A percentile compares a stretch with the other conserved stretches of the same genome.
These are phyloP conservation scores for Crypturellus undulatus DNA, from an alignment of 2,113 vertebrate species.

Conservation along the genomic window DNA sequence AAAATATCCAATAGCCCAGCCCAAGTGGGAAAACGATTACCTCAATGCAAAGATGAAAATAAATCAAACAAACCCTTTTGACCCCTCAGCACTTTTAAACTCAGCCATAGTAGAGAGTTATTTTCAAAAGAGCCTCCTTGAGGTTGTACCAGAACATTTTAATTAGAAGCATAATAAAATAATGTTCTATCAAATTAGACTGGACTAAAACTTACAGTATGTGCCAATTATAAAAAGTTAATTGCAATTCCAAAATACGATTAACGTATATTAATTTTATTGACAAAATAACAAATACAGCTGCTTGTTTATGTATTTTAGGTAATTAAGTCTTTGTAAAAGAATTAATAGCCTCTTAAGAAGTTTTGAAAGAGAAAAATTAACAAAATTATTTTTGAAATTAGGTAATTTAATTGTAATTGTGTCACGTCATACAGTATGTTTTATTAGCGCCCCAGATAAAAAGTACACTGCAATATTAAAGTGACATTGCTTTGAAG, in stretches of 20 bases:
- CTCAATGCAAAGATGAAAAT: neutral
- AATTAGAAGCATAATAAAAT: constrained; percentile 37
- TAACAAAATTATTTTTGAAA: neutral
- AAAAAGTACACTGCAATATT: neutral
- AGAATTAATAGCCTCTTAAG: neutral
- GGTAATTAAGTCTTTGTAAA: neutral
- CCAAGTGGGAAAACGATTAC: neutral
- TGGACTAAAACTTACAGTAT: neutral
- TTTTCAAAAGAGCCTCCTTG: neutral
- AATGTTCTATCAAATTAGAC: neutral
- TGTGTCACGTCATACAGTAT: neutral
- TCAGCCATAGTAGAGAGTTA: neutral
- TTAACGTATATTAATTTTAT: constrained; percentile 24
- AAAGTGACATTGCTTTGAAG: neutral
- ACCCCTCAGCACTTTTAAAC: neutral
- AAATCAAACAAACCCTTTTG: neutral
- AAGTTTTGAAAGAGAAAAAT: neutral
- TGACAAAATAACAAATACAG: constrained; percentile 12
- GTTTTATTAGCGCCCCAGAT: neutral
- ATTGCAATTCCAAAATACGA: constrained; percentile 38
- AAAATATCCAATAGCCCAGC: neutral
- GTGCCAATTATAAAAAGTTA: constrained; percentile 15
- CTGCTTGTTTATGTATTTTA: neutral
- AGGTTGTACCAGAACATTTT: neutral
- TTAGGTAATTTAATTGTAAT: neutral